These are phyloP conservation scores for Rugalucina vietnamica DNA, from an alignment of 2,888 invertebrate genomes.

Conservation along the genomic window DNA sequence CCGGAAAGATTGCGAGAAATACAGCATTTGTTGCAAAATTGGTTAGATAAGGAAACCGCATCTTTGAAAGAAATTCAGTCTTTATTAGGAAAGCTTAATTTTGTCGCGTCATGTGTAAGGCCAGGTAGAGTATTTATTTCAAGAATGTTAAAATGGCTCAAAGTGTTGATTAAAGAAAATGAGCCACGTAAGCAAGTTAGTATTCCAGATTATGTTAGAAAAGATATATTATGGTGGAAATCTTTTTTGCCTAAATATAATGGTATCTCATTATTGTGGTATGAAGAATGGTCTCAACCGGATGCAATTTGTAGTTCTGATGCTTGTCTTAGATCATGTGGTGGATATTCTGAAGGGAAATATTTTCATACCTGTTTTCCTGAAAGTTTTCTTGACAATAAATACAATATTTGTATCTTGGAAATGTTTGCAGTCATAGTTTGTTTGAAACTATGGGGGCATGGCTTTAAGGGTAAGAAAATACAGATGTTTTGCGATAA, in stretches of 20 bases:
- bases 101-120: slow-evolving; percentile 16
- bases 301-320: slow-evolving; percentile 35
- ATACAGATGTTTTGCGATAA: slow-evolving; percentile 8
- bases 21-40: too few species aligned
- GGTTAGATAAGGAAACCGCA: too few species aligned
- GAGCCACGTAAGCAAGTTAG: background rate
- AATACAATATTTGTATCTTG: background rate
- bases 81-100: too few species aligned
- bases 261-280: slow-evolving; percentile 27
- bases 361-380: slow-evolving; percentile 25
- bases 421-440: background rate
- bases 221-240: slow-evolving; percentile 38
- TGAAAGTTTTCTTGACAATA: background rate
- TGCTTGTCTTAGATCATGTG: slow-evolving; percentile 31
- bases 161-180: background rate
- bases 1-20: background rate
- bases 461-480: background rate
- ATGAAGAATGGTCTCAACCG: slow-evolving; percentile 31
- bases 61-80: too few species aligned
- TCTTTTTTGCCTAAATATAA: slow-evolving; percentile 37
- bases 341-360: slow-evolving; percentile 12
- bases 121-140: slow-evolving; percentile 19
- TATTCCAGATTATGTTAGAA: slow-evolving; percentile 12
- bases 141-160: slow-evolving; percentile 22
- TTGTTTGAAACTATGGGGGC: background rate